Evolutionary conservation across 2,888 invertebrate species (phyloP).

Genomic region (Homarus gammarus): DNA sequence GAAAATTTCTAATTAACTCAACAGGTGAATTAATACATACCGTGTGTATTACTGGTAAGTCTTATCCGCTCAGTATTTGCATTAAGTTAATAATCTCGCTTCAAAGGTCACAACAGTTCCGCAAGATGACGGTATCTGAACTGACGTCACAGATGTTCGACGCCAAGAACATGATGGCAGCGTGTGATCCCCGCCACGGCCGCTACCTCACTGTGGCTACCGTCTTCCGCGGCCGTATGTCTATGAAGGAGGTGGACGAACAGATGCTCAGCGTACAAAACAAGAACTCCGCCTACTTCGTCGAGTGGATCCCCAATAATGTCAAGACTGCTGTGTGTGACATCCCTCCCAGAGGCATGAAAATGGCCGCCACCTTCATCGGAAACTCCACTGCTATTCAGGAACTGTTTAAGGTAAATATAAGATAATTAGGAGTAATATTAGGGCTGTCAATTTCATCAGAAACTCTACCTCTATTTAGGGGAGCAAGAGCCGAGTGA

Average conservation of each 20-base stretch:
- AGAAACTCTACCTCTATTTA: too few species aligned
- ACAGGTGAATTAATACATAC: too few species aligned
- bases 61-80: too few species aligned
- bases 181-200: constrained; percentile 83
- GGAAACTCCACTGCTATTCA: constrained; percentile 96
- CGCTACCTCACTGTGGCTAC: constrained; percentile 83
- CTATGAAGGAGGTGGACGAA: constrained; percentile 87
- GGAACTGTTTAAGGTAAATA: constrained; percentile 93
- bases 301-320: constrained; percentile 96
- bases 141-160: constrained; percentile 85
- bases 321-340: constrained; percentile 97
- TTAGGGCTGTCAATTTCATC: too few species aligned
- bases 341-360: constrained; percentile 93
- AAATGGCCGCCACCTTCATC: constrained; percentile 96
- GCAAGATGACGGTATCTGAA: constrained; percentile 86
- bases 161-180: constrained; percentile 84
- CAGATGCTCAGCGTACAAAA: constrained; percentile 89
- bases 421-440: too few species aligned
- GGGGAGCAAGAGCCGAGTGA: too few species aligned
- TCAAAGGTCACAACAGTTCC: constrained; percentile 83
- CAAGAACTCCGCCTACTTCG: constrained; percentile 90
- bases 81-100: too few species aligned
- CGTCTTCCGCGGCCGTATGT: constrained; percentile 82
- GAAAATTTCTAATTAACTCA: too few species aligned
- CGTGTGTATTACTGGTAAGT: too few species aligned